phyloP scores from a whole-genome alignment of 2,888 invertebrate species.

The Tromatobia lineatoria region DNA sequence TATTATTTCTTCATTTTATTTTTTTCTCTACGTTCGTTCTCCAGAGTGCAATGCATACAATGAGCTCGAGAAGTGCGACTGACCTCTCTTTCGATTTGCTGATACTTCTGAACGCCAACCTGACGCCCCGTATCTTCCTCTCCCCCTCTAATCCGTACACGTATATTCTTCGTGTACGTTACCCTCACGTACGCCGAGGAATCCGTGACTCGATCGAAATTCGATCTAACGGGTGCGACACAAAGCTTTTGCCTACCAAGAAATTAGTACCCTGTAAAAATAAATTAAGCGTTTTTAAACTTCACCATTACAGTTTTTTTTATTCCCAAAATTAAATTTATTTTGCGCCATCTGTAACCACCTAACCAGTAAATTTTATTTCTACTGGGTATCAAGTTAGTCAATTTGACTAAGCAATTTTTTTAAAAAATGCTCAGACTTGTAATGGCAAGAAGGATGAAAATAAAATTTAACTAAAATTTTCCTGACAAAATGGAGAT shows the following conservation, averaged over 20 bases:
- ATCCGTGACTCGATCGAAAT: slow-evolving; percentile 45
- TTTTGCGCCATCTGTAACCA: no score
- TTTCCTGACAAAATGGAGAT: no score
- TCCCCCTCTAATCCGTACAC: slow-evolving; percentile 1
- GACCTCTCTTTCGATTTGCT: slow-evolving; percentile 29
- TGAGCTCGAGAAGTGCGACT: slow-evolving; percentile 30
- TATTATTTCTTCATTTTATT: slow-evolving; percentile 25
- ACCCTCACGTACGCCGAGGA: slow-evolving; percentile 17
- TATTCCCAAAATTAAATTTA: no score
- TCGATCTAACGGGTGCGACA: slow-evolving; percentile 41
- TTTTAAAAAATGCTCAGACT: no score
- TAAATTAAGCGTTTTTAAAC: no score
- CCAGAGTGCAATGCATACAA: slow-evolving; percentile 21
- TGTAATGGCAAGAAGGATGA: no score
- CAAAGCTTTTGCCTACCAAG: slow-evolving; percentile 22
- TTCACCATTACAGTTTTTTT: no score
- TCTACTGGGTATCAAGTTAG: no score
- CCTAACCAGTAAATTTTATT: no score
- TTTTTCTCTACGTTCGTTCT: slow-evolving; percentile 13
- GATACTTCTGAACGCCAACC: slow-evolving; percentile 14
- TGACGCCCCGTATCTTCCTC: slow-evolving; percentile 18
- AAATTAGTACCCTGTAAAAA: not conserved
- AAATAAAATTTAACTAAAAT: no score
- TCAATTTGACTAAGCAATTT: no score
- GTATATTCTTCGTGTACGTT: slow-evolving; percentile 22